A percentile compares a stretch with the other conserved stretches of the same genome.
Evolutionary conservation across 2,888 invertebrate genomes (phyloP).

Genomic region (Proisotoma minuta): DNA sequence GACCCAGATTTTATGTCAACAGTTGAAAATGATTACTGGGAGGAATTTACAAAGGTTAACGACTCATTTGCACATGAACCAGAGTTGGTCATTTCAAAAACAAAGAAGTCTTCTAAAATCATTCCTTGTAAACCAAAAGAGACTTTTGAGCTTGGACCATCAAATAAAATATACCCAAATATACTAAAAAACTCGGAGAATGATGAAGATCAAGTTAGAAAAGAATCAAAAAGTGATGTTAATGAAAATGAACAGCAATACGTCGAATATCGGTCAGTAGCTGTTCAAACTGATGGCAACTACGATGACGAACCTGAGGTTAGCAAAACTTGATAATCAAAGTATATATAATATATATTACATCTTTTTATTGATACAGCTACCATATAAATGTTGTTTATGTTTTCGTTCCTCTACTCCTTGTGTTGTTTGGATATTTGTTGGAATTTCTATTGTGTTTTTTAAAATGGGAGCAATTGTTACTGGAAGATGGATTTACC

Average conservation of each 20-base stretch:
- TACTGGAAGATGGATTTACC: slow-evolving; percentile 40
- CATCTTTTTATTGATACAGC: slow-evolving; percentile 13
- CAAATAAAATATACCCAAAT: background rate
- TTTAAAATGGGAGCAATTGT: slow-evolving; percentile 43
- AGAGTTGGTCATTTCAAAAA: slow-evolving; percentile 13
- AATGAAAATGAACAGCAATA: background rate
- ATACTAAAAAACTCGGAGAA: background rate
- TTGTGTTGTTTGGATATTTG: slow-evolving; percentile 36
- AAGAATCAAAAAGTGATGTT: no score
- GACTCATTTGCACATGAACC: slow-evolving; percentile 31
- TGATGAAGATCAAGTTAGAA: background rate
- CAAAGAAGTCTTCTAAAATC: background rate
- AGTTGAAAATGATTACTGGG: slow-evolving; percentile 41
- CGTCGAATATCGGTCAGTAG: background rate
- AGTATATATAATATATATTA: background rate
- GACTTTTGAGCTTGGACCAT: background rate
- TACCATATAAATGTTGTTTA: slow-evolving; percentile 36
- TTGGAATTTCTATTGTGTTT: slow-evolving; percentile 34
- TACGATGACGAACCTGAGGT: slow-evolving; percentile 12
- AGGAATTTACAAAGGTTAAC: slow-evolving; percentile 36
- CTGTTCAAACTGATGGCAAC: slow-evolving; percentile 1
- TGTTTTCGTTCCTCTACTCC: slow-evolving; percentile 38
- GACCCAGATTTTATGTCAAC: slow-evolving; percentile 31
- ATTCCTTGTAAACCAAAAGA: background rate
- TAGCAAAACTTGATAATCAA: background rate